phyloP scores from a whole-genome alignment of 1,140 invertebrate species.

The Coptotermes formosanus region DNA sequence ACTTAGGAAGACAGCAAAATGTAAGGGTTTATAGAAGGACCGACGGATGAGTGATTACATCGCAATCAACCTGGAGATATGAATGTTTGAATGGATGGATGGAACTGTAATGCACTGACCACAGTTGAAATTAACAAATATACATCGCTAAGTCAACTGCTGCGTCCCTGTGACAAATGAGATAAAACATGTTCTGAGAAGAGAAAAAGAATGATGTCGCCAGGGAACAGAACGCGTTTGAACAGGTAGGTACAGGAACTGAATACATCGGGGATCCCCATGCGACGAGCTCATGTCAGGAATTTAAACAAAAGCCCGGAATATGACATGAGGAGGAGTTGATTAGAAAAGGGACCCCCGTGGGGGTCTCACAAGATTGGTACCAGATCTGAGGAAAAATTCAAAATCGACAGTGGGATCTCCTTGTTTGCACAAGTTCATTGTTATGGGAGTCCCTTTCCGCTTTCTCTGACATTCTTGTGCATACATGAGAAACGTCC shows the following conservation, averaged over 20 bases:
- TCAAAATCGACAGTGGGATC: neutral
- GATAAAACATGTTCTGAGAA: neutral
- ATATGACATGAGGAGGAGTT: slow-evolving; percentile 3
- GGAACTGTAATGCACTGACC: neutral
- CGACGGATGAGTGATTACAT: too few relatives aligned
- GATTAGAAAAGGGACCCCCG: neutral
- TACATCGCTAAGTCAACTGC: neutral
- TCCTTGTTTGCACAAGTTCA: neutral
- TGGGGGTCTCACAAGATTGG: neutral
- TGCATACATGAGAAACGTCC: slow-evolving; percentile 15
- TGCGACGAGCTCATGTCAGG: slow-evolving; percentile 7
- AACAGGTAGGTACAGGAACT: neutral
- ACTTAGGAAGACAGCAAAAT: too few relatives aligned
- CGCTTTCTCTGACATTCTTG: slow-evolving; percentile 21
- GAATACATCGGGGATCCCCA: neutral
- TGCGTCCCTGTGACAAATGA: neutral
- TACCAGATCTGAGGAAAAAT: slow-evolving; percentile 4
- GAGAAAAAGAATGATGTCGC: neutral
- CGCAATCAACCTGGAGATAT: too few relatives aligned
- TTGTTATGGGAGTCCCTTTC: neutral
- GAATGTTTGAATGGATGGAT: neutral
- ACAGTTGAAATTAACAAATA: neutral
- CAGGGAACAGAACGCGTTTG: neutral
- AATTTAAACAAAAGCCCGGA: slow-evolving; percentile 6
- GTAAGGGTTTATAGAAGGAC: too few relatives aligned